These are phyloP conservation scores for Delphinapterus leucas DNA, from an alignment of 2,113 vertebrate species.

Conservation along the genomic window DNA sequence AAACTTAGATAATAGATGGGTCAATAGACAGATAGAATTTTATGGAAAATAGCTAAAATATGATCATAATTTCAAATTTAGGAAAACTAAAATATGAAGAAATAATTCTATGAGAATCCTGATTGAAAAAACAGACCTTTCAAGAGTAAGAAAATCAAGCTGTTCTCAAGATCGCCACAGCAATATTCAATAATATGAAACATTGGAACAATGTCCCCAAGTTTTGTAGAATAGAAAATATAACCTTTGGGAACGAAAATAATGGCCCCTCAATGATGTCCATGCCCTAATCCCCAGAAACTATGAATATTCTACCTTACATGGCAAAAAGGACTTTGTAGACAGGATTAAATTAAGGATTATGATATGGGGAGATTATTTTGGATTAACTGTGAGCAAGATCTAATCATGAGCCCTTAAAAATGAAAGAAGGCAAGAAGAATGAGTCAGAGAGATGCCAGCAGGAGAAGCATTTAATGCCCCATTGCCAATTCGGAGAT, in stretches of 20 bases:
- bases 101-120: background rate
- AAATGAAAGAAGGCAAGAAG: background rate
- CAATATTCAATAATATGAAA: background rate
- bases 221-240: background rate
- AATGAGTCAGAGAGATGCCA: background rate
- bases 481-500: background rate
- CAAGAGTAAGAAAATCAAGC: background rate
- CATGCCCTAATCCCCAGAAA: background rate
- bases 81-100: background rate
- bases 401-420: background rate
- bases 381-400: background rate
- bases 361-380: background rate
- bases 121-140: background rate
- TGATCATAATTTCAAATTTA: background rate
- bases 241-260: background rate
- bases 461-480: background rate
- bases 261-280: background rate
- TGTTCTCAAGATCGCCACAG: background rate
- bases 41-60: background rate
- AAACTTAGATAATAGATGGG: background rate
- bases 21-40: background rate
- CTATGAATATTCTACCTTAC: no score
- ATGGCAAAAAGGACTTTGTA: background rate
- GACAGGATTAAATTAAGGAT: background rate
- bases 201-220: background rate